Evolutionary conservation across 2,113 vertebrate genomes (phyloP).

Genomic region (Xenopus laevis): DNA sequence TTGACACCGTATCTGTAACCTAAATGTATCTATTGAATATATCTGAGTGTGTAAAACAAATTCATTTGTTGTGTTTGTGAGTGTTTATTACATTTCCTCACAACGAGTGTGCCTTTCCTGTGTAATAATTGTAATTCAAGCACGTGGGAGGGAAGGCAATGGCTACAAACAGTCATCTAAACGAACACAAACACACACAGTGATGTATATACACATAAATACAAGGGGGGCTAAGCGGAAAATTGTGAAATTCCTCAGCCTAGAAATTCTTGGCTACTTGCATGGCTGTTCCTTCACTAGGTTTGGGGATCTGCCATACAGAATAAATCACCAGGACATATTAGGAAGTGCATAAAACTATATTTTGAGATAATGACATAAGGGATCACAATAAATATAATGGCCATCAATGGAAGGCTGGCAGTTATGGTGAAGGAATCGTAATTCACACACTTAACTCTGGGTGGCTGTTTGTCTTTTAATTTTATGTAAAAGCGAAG

Average conservation of each 20-base stretch:
- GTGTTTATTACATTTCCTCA: not conserved
- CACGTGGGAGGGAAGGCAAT: too few species aligned
- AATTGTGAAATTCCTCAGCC: too few species aligned
- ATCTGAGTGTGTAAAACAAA: not conserved
- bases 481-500: slow-evolving; percentile 51
- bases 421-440: slow-evolving; percentile 47
- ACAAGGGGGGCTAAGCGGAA: too few species aligned
- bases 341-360: slow-evolving; percentile 66
- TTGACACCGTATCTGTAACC: too few species aligned
- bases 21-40: not conserved
- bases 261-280: slow-evolving; percentile 32
- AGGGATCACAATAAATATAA: slow-evolving; percentile 66
- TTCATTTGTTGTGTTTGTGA: not conserved
- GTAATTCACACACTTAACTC: slow-evolving; percentile 54
- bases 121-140: not conserved
- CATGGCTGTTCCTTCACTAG: slow-evolving; percentile 42
- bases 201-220: too few species aligned
- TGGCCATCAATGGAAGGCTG: slow-evolving; percentile 51
- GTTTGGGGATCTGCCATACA: slow-evolving; percentile 60
- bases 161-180: too few species aligned
- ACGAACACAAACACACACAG: too few species aligned
- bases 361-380: slow-evolving; percentile 66
- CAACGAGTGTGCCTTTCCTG: not conserved
- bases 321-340: slow-evolving; percentile 70
- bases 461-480: slow-evolving; percentile 48